Evolutionary conservation across 2,113 vertebrate species (phyloP).

Genomic region (Collichthys lucidus): DNA sequence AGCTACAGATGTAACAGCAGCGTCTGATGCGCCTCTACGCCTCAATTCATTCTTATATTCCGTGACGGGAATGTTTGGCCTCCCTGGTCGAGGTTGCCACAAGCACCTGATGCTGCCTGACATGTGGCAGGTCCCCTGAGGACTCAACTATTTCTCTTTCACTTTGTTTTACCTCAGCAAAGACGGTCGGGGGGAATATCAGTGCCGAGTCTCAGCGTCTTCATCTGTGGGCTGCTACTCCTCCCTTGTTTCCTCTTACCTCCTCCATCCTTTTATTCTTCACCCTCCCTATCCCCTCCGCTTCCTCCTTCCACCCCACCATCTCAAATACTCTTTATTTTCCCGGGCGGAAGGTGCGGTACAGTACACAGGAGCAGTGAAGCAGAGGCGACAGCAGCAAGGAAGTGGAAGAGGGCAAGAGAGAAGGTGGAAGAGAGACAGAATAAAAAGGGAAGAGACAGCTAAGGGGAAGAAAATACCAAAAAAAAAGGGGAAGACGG

Average conservation of each 20-base stretch:
- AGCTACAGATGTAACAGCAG: not conserved
- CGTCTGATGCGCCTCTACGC: slow-evolving; percentile 5
- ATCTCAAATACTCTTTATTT: slow-evolving; percentile 6
- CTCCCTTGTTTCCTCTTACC: not conserved
- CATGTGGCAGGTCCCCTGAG: slow-evolving; percentile 12
- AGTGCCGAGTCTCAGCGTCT: slow-evolving; percentile 4
- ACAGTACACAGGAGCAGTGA: not conserved
- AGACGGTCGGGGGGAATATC: not conserved
- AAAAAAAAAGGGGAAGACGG: slow-evolving; percentile 9
- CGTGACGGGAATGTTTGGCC: slow-evolving; percentile 3
- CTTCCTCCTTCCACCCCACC: not conserved
- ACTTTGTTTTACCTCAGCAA: slow-evolving; percentile 15
- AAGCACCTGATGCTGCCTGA: slow-evolving; percentile 30
- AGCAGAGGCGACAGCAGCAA: slow-evolving; percentile 36
- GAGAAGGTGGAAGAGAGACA: not conserved
- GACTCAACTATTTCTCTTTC: not conserved
- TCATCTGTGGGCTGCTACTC: not conserved
- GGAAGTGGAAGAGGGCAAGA: not conserved
- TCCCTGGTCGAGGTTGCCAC: too few relatives aligned
- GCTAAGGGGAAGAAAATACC: not conserved
- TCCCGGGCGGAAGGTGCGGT: not conserved
- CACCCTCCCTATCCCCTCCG: not conserved
- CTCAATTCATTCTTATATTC: not conserved
- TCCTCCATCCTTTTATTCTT: slow-evolving; percentile 10
- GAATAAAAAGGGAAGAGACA: slow-evolving; percentile 16